Evolutionary conservation across 2,888 invertebrate genomes (phyloP), one percentile per base, ranked within the genome.

Genomic region (Netelia melanura): DNA sequence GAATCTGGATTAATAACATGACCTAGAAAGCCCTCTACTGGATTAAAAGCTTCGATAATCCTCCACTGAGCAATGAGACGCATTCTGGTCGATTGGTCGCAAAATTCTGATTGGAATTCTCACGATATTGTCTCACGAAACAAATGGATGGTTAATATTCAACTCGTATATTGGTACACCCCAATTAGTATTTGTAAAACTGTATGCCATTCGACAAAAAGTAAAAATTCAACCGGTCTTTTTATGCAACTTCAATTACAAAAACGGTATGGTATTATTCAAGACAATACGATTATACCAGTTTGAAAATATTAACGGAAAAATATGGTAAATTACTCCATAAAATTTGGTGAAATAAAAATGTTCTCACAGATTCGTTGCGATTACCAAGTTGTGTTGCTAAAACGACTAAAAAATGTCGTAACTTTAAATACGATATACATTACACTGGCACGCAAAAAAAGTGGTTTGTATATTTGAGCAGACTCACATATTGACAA

Each of bases 1-100:
- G 43, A 74, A 74, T 62, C 52, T 74, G 62, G 74, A 74, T 83
- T 83, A 78, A 83, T 68, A 44, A 30, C 74, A 83, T 74, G 62
- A 25, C 74, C 67, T 52, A 78, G 38, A 83, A 77, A 83, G 74
- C 74, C 78, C 64, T 62, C 68, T 14, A 11, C 78, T 78, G 54
- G 83, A 77, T 81, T 81, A 72, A 76, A 81, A 67, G 52, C 71
- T 1, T 38, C 38, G 54, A 81, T 67, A 61, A 72, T 38, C 38
- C 38, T 38, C 8, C 38, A 38, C 38, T 38, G 38, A 8, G 8
- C 38, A 38, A 76, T 71, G 65, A 76, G 71, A 38, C 43, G 11
- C 23, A 3, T 70, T 62, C 48, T 23, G 44, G 64, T 30, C 68
- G 74, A 30, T 70, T 48, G 44, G 17, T 64, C 58, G 58, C 58